A percentile compares a stretch with the other conserved stretches of the same genome.
Conservation (phyloP, 2,113 vertebrate species). For the Oreochromis tanganicae region DNA sequence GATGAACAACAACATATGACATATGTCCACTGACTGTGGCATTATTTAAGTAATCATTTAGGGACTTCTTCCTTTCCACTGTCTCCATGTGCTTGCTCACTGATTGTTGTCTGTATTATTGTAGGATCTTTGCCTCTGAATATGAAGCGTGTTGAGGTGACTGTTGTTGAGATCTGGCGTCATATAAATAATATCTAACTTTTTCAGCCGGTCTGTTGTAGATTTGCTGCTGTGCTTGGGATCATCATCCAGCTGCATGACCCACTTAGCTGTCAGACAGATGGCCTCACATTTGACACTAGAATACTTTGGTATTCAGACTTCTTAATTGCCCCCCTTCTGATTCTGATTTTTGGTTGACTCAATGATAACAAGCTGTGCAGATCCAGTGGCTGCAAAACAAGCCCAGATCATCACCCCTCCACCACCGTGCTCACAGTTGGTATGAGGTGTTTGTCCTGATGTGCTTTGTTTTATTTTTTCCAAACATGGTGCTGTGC, state of each 20-base stretch:
- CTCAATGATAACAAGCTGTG: background rate
- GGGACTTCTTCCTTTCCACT: background rate
- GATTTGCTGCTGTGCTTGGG: background rate
- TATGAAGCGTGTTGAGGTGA: fast-evolving
- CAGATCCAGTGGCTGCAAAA: background rate
- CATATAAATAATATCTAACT: background rate
- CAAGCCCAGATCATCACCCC: background rate
- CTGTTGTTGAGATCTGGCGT: background rate
- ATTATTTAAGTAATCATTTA: fast-evolving
- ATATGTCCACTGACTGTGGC: fast-evolving
- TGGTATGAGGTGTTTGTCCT: background rate
- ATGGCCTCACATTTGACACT: background rate
- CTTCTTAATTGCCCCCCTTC: too few relatives aligned
- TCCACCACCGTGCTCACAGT: background rate
- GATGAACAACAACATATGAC: background rate
- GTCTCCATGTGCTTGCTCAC: background rate
- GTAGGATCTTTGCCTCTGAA: background rate
- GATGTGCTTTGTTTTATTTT: background rate
- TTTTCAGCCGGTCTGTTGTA: background rate
- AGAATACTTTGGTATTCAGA: background rate
- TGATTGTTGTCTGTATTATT: background rate
- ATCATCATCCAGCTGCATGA: background rate
- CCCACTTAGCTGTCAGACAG: background rate
- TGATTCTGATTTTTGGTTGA: background rate
- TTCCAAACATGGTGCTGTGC: fast-evolving